Conservation (phyloP, 2,888 invertebrate genomes). For the Drosophila nr. fundita region DNA sequence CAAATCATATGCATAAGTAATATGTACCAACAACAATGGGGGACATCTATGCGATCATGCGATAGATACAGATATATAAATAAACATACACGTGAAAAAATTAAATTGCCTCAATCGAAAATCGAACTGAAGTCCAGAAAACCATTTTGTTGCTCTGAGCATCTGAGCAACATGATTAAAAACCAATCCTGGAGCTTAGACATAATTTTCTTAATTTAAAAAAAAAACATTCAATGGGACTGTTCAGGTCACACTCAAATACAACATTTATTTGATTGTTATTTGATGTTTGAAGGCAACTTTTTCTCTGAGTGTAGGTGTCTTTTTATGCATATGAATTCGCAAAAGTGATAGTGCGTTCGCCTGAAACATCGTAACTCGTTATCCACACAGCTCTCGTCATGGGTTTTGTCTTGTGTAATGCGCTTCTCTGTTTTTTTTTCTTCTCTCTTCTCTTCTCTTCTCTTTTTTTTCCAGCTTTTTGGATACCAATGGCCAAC, state of each 20-base stretch:
- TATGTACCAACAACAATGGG: conserved; percentile 33
- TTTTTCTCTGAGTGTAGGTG: not conserved
- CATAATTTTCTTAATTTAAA: no score
- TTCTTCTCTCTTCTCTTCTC: not conserved
- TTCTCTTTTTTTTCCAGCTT: not conserved
- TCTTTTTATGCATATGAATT: conserved; percentile 11
- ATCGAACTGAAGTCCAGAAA: not conserved
- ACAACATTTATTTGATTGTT: not conserved
- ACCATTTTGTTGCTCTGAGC: no score
- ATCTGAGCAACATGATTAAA: not conserved
- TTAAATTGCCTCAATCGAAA: no score
- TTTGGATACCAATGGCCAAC: conserved; percentile 36
- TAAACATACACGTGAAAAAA: not conserved
- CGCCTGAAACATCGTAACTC: conserved; percentile 34
- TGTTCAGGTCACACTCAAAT: not conserved
- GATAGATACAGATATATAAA: conserved; percentile 1
- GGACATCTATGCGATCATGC: conserved; percentile 44
- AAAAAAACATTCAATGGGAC: not conserved
- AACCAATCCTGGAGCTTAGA: no score
- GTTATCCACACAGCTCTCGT: conserved; percentile 15
- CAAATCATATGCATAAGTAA: conserved; percentile 46
- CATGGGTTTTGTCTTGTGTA: conserved; percentile 45
- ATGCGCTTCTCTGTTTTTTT: conserved; percentile 14
- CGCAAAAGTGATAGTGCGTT: conserved; percentile 61
- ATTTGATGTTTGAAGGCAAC: not conserved